Percentiles rank a stretch among this genome's conserved stretches.
These are phyloP conservation scores for Hozukius guyotensis DNA, from an alignment of 2,797 vertebrate genomes.

Conservation along the genomic window DNA sequence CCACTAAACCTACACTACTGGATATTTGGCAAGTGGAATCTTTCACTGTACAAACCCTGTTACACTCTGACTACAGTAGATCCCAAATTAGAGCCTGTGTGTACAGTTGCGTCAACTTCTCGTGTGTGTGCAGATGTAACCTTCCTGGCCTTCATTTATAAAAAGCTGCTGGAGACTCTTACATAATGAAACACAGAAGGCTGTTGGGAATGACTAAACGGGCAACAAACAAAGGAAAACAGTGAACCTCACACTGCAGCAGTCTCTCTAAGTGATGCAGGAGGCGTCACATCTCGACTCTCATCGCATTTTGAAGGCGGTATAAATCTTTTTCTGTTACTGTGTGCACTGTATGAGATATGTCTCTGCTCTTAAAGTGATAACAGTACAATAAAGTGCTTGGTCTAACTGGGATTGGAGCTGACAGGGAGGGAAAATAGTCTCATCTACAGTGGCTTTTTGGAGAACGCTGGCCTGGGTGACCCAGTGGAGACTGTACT, in stretches of 20 bases:
- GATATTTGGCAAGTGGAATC: neutral
- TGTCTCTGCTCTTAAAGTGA: neutral
- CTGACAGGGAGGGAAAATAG: conserved; percentile 35
- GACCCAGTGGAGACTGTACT: conserved; percentile 30
- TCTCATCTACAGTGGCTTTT: conserved; percentile 27
- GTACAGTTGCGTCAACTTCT: neutral
- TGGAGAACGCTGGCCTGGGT: conserved; percentile 3
- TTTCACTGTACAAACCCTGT: neutral
- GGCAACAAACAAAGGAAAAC: conserved; percentile 17
- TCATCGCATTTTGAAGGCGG: neutral
- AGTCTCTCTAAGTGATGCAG: neutral
- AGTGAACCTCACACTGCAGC: neutral
- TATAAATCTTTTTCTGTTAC: neutral
- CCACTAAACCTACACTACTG: neutral
- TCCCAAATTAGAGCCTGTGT: neutral
- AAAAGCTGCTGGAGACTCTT: conserved; percentile 15
- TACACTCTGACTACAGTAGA: neutral
- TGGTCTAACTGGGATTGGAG: conserved; percentile 14
- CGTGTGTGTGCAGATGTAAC: neutral
- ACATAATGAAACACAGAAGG: conserved; percentile 13
- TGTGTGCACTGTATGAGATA: neutral
- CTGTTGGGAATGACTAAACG: conserved; percentile 18
- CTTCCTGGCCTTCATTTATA: neutral
- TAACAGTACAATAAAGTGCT: neutral
- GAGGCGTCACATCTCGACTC: neutral